These are phyloP conservation scores for Heliconius ismenius DNA, from an alignment of 2,888 invertebrate species.

Conservation along the genomic window DNA sequence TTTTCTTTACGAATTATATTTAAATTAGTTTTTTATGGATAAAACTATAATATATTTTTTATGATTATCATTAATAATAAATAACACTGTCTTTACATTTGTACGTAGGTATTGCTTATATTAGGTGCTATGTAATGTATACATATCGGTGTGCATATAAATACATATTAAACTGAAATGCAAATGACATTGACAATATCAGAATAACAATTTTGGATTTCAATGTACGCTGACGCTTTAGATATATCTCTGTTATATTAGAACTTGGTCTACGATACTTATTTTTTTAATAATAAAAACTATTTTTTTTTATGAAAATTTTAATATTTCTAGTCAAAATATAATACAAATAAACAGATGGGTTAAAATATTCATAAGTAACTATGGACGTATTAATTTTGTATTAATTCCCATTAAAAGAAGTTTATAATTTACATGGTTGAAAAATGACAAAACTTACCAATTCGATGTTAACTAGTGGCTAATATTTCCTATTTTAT, in stretches of 20 bases:
- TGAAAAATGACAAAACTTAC: too few relatives aligned
- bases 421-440: too few relatives aligned
- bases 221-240: constrained; percentile 39
- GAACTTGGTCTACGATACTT: constrained; percentile 7
- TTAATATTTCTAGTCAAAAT: not conserved
- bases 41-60: constrained; percentile 10
- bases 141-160: constrained; percentile 66
- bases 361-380: too few relatives aligned
- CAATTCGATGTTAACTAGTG: too few relatives aligned
- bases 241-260: constrained; percentile 35
- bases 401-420: too few relatives aligned
- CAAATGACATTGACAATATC: constrained; percentile 78
- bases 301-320: not conserved
- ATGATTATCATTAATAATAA: constrained; percentile 1
- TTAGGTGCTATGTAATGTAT: constrained; percentile 79
- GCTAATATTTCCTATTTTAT: too few relatives aligned
- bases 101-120: constrained; percentile 68
- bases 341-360: too few relatives aligned
- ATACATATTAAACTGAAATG: constrained; percentile 62
- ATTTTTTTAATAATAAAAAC: not conserved
- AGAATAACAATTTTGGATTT: constrained; percentile 45
- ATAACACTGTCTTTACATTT: constrained; percentile 24
- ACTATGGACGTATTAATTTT: too few relatives aligned
- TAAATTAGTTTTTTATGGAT: not conserved
- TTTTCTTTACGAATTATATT: not conserved